phyloP scores from a whole-genome alignment of 2,797 vertebrate genomes.

The Columba guinea region DNA sequence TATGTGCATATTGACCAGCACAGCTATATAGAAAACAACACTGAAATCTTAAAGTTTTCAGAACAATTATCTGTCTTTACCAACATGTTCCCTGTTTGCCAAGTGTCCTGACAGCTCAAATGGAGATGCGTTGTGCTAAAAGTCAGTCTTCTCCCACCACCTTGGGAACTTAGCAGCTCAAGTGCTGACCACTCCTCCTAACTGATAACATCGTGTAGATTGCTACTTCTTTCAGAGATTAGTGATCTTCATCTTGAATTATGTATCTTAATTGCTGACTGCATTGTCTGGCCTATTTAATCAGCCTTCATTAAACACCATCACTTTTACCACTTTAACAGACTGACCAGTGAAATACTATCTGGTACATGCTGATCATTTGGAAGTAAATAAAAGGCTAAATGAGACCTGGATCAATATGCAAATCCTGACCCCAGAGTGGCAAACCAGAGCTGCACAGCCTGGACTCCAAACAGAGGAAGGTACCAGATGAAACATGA shows the following conservation, averaged over 20 bases:
- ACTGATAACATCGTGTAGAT: neutral
- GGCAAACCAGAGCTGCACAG: neutral
- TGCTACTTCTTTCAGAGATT: neutral
- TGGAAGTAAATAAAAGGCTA: neutral
- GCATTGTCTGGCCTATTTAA: neutral
- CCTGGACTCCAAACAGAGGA: neutral
- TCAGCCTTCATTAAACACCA: neutral
- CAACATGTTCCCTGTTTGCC: neutral
- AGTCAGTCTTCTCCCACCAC: neutral
- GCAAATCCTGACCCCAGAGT: neutral
- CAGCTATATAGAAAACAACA: neutral
- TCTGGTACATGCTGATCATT: neutral
- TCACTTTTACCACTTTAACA: neutral
- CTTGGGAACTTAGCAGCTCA: neutral
- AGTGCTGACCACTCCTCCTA: neutral
- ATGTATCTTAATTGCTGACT: neutral
- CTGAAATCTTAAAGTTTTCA: neutral
- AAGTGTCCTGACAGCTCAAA: neutral
- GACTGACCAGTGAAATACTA: neutral
- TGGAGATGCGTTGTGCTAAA: neutral
- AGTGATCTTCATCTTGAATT: neutral
- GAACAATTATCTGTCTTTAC: neutral
- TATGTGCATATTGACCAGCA: neutral
- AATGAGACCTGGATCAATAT: neutral
- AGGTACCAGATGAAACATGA: neutral